Evolutionary conservation across 2,888 invertebrate species (phyloP), one percentile per base, ranked within the genome.

Genomic region (Ichneumoninae sp.): DNA sequence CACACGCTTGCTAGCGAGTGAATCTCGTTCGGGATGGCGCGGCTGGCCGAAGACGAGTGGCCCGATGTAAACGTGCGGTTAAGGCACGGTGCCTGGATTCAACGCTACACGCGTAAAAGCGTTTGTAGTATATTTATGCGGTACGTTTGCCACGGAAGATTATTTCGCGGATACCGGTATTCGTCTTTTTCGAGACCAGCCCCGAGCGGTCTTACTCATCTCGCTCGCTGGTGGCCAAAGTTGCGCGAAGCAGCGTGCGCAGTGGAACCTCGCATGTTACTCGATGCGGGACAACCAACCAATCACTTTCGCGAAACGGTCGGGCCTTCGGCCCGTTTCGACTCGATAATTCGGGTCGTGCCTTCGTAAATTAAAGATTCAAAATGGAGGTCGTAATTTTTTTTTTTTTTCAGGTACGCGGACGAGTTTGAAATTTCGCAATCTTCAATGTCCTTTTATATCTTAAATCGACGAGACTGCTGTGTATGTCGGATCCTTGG

Each of bases 101-200:
- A 5, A 22, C 22, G 16, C 22, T n/a, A 47, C 54, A 44, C 44
- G 26, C 44, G 40, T 54, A 30, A 5, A 40, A 6, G 54, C 19
- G 26, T 69, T 22, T 19, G 50, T 8, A 36, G 44, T n/a, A 57
- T 68, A 78, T 82, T 82, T 78, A 65, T 30, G 78, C 50, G 66
- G 36, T 16, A 26, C 65, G 47, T 30, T 47, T 26, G 40, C 36
- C 30, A 13, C n/a, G 44, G 40, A 40, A 40, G 72, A 72, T 60
- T 79, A 68, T 83, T 72, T 70, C 74, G 22, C 74, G 83, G n/a
- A 79, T 71, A 79, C 70, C 75, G 62, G 74, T 65, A 69, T 69
- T 22, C 66, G 60, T 79, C 74, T 78, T 79, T 82, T 82, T 69
- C 68, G 69, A 60, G 79, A 62, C 62, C 4, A 33, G 30, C 30